These are phyloP conservation scores for Mesorhabditis sp. DNA, from an alignment of 2,888 invertebrate genomes.

Conservation along the genomic window DNA sequence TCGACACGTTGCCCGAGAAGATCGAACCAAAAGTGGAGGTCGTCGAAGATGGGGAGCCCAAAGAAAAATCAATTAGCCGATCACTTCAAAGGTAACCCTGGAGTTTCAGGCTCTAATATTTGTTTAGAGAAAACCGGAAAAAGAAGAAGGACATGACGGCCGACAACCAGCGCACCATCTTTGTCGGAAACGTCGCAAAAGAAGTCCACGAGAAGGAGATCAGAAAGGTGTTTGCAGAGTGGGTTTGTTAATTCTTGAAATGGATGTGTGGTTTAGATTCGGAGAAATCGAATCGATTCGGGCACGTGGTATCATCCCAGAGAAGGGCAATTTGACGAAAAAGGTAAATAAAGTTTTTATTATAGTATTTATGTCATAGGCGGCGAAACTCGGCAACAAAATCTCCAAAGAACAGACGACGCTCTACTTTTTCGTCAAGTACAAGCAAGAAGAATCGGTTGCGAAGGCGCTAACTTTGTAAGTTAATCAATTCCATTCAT, in stretches of 20 bases:
- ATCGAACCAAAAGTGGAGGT: no score
- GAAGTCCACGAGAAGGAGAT: slow-evolving; percentile 25
- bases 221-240: slow-evolving; percentile 24
- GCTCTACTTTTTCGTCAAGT: slow-evolving; percentile 31
- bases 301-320: slow-evolving; percentile 26
- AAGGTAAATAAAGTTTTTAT: slow-evolving; percentile 13
- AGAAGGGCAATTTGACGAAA: slow-evolving; percentile 25
- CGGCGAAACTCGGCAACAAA: slow-evolving; percentile 23
- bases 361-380: background rate
- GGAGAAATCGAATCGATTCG: slow-evolving; percentile 23
- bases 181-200: slow-evolving; percentile 34
- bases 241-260: background rate
- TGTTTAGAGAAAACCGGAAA: slow-evolving; percentile 23
- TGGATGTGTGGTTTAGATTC: background rate
- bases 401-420: slow-evolving; percentile 28
- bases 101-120: no score
- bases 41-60: no score
- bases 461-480: slow-evolving; percentile 28
- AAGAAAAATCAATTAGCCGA: no score
- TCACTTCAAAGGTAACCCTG: no score
- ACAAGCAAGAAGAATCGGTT: slow-evolving; percentile 19
- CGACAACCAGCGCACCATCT: slow-evolving; percentile 28
- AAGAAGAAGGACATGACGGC: slow-evolving; percentile 18
- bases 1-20: no score
- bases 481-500: slow-evolving; percentile 8